Conservation (phyloP, 2,797 vertebrate genomes). For the Presbytis comata region DNA sequence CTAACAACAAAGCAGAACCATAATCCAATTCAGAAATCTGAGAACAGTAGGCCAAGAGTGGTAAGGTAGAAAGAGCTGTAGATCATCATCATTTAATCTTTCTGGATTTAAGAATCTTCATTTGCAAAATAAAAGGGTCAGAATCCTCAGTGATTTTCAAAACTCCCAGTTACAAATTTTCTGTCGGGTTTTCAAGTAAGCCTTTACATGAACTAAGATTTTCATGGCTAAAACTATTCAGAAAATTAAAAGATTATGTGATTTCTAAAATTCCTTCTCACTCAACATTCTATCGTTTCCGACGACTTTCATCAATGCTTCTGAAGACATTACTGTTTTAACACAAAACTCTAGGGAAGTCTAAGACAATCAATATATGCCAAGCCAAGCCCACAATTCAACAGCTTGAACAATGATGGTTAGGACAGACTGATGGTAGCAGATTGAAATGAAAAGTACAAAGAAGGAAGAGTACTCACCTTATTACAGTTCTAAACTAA, state of each 20-base stretch:
- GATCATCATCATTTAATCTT: neutral
- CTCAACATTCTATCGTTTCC: neutral
- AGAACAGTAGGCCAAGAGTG: neutral
- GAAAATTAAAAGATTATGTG: neutral
- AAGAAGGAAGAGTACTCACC: neutral
- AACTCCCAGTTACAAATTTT: neutral
- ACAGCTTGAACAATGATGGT: neutral
- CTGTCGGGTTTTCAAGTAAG: neutral
- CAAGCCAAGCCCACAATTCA: neutral
- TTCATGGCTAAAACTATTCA: neutral
- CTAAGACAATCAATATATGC: neutral
- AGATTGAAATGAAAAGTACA: neutral
- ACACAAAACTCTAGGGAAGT: neutral
- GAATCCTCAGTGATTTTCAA: neutral
- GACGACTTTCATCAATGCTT: neutral
- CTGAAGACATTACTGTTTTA: neutral
- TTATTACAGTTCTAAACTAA: neutral
- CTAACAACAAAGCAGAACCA: neutral
- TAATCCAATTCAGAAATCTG: neutral
- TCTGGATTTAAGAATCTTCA: neutral
- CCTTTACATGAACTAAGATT: neutral
- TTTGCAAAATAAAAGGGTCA: neutral
- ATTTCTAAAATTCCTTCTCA: constrained; percentile 20
- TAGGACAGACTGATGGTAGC: neutral
- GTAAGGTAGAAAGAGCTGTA: neutral